A percentile compares a stretch with the other conserved stretches of the same genome.
These are phyloP conservation scores for human DNA, from an alignment of 2,113 vertebrate genomes.

Conservation along the genomic window GRCh38 chr3:50699001-50699500, in stretches of 20 bases:
- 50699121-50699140: neutral
- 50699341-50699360: neutral
- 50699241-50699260: neutral
- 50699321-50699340: neutral
- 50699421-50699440: neutral
- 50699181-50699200: neutral
- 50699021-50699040: neutral
- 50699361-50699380: neutral
- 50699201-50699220: neutral
- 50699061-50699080: neutral
- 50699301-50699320: neutral
- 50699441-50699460: neutral
- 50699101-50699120: neutral
- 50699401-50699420: neutral
- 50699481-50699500: no score
- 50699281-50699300: neutral
- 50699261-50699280: neutral
- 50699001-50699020: no score
- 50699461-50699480: no score
- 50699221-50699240: neutral
- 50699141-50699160: neutral
- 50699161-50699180: neutral
- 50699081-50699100: neutral
- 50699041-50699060: neutral
- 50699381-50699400: neutral